Conservation (phyloP, 2,113 vertebrate species). For the Strigops habroptila region DNA sequence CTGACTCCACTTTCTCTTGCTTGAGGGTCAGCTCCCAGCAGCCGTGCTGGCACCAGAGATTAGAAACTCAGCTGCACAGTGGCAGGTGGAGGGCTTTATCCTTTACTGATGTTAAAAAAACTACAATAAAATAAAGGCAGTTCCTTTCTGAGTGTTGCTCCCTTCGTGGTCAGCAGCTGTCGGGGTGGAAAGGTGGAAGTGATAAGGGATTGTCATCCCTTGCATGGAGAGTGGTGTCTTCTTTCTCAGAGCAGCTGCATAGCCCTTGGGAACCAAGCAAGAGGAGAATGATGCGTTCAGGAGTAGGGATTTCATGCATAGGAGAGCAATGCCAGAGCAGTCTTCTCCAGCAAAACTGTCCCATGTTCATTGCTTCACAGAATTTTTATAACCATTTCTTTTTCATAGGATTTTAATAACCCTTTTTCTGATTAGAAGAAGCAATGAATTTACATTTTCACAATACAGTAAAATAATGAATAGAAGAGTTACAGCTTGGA, state of each 20-base stretch:
- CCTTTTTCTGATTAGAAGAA: not conserved
- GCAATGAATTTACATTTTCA: not conserved
- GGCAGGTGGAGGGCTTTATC: slow-evolving; percentile 8
- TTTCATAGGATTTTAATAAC: not conserved
- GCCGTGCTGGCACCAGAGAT: not conserved
- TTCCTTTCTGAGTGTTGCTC: not conserved
- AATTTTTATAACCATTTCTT: not conserved
- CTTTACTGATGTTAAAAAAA: not conserved
- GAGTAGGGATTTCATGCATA: not conserved
- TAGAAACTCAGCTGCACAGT: not conserved
- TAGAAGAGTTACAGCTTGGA: not conserved
- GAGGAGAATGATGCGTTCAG: not conserved
- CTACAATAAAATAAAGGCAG: not conserved
- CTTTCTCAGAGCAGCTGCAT: not conserved
- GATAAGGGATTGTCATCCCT: not conserved
- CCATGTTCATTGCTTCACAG: accelerated
- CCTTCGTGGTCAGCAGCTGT: not conserved
- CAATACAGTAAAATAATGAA: not conserved
- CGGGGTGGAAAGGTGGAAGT: not conserved
- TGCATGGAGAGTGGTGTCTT: not conserved
- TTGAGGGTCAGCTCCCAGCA: not conserved
- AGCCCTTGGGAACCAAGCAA: not conserved
- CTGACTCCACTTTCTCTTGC: not conserved
- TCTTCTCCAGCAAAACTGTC: not conserved
- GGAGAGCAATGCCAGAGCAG: not conserved